Percentiles rank a stretch among this genome's conserved stretches.
Evolutionary conservation across 1,140 invertebrate genomes (phyloP).

Genomic region (Battus philenor): DNA sequence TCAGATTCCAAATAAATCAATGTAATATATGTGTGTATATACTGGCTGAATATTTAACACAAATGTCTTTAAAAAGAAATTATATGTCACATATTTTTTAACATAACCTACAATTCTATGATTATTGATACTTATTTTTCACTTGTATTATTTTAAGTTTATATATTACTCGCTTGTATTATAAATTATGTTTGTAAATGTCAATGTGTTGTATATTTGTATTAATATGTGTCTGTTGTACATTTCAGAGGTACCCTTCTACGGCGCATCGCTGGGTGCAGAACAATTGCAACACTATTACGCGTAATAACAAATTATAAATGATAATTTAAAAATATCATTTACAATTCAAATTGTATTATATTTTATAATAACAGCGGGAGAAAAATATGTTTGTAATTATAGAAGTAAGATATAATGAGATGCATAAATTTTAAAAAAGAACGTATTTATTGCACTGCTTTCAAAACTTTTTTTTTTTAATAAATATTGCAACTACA

Average conservation of each 20-base stretch:
- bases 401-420: conserved; percentile 8
- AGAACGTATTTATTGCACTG: background rate
- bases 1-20: too few relatives aligned
- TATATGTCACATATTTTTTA: too few relatives aligned
- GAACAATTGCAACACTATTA: conserved; percentile 49
- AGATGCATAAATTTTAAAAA: background rate
- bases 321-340: conserved; percentile 1
- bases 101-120: too few relatives aligned
- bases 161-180: background rate
- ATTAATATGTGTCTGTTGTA: conserved; percentile 10
- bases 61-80: too few relatives aligned
- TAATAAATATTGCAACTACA: too few relatives aligned
- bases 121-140: too few relatives aligned
- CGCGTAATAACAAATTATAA: conserved; percentile 18
- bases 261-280: conserved; percentile 30
- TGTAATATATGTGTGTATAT: too few relatives aligned
- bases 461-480: too few relatives aligned
- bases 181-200: too few relatives aligned
- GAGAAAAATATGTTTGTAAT: conserved; percentile 8
- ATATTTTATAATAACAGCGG: background rate
- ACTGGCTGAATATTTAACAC: too few relatives aligned
- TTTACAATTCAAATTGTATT: background rate
- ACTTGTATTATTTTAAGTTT: background rate
- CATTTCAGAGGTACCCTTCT: conserved; percentile 26
- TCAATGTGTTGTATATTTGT: background rate